These are phyloP conservation scores for Lepidostoma basale DNA, from an alignment of 1,140 invertebrate species.

Conservation along the genomic window DNA sequence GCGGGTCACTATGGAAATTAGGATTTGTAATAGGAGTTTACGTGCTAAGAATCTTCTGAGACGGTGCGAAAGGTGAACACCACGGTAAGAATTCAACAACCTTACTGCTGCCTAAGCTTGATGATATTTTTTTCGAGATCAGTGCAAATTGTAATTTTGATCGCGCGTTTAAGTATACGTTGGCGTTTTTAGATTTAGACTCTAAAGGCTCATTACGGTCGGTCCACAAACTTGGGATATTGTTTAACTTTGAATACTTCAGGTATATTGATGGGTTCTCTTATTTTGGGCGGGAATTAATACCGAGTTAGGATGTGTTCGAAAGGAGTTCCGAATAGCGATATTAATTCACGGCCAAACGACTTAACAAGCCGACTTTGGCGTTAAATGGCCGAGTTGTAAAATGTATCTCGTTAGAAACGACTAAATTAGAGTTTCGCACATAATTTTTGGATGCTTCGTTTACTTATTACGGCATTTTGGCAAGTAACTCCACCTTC, in stretches of 20 bases:
- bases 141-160: too few relatives aligned
- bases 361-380: slow-evolving; percentile 12
- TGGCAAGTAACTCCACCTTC: too few relatives aligned
- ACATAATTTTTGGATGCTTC: not conserved
- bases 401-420: not conserved
- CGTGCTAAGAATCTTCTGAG: slow-evolving; percentile 31
- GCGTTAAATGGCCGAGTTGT: slow-evolving; percentile 1
- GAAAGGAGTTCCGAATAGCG: slow-evolving; percentile 16
- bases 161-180: too few relatives aligned
- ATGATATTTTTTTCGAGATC: too few relatives aligned
- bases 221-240: slow-evolving; percentile 28
- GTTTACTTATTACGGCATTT: too few relatives aligned
- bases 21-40: slow-evolving; percentile 32
- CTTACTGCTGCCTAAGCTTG: too few relatives aligned
- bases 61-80: slow-evolving; percentile 23
- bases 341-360: slow-evolving; percentile 13
- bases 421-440: not conserved
- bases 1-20: not conserved
- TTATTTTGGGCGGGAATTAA: slow-evolving; percentile 14
- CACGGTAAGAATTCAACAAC: not conserved
- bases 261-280: slow-evolving; percentile 15
- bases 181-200: too few relatives aligned
- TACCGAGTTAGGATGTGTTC: slow-evolving; percentile 14
- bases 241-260: slow-evolving; percentile 30
- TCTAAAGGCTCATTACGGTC: slow-evolving; percentile 12